Evolutionary conservation across 1,140 invertebrate species (phyloP).

Genomic region (Orchestia grillus): DNA sequence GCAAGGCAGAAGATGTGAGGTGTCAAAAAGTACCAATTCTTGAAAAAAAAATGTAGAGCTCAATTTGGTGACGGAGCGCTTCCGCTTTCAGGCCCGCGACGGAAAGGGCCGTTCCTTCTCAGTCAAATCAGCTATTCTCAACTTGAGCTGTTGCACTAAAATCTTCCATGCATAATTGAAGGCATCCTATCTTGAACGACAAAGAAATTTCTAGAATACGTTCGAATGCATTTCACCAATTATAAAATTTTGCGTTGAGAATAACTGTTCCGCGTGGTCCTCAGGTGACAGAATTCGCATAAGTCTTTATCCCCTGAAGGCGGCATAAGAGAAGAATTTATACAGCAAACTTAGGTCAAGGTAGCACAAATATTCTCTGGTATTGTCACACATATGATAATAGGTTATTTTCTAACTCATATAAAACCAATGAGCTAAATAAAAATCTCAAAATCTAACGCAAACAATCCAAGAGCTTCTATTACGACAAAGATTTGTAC

Average conservation of each 20-base stretch:
- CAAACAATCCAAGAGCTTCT: conserved; percentile 44
- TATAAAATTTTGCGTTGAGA: not conserved
- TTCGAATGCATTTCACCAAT: not conserved
- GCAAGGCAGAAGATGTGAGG: no score
- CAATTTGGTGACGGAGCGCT: not conserved
- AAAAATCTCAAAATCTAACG: conserved; percentile 44
- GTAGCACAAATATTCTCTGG: conserved; percentile 40
- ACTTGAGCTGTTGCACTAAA: not conserved
- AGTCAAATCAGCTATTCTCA: not conserved
- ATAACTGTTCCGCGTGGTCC: not conserved
- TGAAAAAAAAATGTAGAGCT: not conserved
- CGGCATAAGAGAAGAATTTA: not conserved
- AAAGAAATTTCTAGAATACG: not conserved
- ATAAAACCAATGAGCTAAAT: conserved; percentile 44
- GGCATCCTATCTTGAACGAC: not conserved
- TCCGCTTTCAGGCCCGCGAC: not conserved
- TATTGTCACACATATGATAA: conserved; percentile 43
- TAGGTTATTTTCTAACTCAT: conserved; percentile 17
- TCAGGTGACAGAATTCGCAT: not conserved
- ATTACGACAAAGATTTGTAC: conserved; percentile 41
- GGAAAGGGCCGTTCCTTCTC: not conserved
- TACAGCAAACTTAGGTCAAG: conserved; percentile 11
- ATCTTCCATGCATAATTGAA: not conserved
- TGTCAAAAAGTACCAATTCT: not conserved
- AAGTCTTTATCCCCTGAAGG: not conserved